Percentiles rank a stretch among this genome's conserved stretches.
Conservation (phyloP, 35 echinoderm and acorn worm genomes). For the Acanthaster planci region DNA sequence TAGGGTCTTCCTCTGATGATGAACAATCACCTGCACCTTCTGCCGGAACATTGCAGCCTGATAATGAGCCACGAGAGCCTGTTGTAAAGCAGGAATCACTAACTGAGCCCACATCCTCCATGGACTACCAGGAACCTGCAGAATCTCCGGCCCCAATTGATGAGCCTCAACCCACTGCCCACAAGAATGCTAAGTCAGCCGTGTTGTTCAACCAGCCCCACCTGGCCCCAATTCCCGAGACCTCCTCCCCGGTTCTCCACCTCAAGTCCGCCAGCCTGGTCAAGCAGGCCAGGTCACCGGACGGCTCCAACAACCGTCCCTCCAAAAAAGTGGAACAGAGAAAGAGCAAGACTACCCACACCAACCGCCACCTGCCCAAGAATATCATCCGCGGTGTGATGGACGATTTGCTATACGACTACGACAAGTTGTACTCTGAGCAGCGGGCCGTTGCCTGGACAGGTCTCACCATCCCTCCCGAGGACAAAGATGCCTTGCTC, state of each 20-base stretch:
- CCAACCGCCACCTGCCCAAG: slow-evolving; percentile 3
- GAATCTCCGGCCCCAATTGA: no score
- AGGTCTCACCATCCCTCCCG: slow-evolving; percentile 43
- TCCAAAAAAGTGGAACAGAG: neutral
- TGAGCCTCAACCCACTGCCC: no score
- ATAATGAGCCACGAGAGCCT: neutral
- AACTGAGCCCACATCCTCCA: no score
- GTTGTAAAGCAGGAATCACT: neutral
- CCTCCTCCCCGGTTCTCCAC: neutral
- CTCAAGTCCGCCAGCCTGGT: neutral
- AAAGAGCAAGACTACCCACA: neutral
- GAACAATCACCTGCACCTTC: no score
- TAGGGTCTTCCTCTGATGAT: no score
- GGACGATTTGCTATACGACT: slow-evolving; percentile 65
- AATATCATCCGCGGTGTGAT: slow-evolving; percentile 26
- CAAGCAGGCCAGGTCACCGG: neutral
- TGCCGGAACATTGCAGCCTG: no score
- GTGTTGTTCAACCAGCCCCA: neutral
- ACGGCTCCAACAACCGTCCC: neutral
- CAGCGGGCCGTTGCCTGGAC: slow-evolving; percentile 61
- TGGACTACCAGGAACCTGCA: no score
- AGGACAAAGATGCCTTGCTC: slow-evolving; percentile 66
- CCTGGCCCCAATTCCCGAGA: neutral
- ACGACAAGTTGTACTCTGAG: slow-evolving; percentile 67
- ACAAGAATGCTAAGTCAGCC: neutral